phyloP scores from a whole-genome alignment of 2,113 vertebrate species.

The Puffinus mauretanicus region DNA sequence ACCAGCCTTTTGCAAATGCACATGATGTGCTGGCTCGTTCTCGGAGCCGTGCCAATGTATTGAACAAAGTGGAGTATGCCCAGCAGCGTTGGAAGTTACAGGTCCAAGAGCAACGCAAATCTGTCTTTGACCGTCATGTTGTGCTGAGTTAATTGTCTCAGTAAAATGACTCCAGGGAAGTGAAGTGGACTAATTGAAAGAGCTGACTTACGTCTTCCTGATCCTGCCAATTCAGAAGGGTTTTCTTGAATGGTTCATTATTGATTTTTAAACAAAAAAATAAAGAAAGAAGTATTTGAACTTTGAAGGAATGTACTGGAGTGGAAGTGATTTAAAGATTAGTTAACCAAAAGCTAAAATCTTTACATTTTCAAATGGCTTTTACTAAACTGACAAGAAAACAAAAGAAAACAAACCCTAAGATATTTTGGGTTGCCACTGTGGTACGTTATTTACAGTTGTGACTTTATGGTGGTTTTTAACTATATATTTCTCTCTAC shows the following conservation, averaged over 20 bases:
- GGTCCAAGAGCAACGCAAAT: slow-evolving; percentile 97
- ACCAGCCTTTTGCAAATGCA: slow-evolving; percentile 95
- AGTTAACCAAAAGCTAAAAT: slow-evolving; percentile 60
- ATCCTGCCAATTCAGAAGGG: slow-evolving; percentile 23
- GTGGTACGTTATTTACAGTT: slow-evolving; percentile 54
- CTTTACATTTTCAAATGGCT: slow-evolving; percentile 52
- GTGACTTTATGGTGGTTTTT: slow-evolving; percentile 67
- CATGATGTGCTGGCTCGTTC: slow-evolving; percentile 92
- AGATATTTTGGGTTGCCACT: slow-evolving; percentile 43
- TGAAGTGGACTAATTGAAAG: slow-evolving; percentile 11
- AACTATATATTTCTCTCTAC: slow-evolving; percentile 63
- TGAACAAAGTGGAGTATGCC: slow-evolving; percentile 96
- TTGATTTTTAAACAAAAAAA: not conserved
- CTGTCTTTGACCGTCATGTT: slow-evolving; percentile 95
- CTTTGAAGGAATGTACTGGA: slow-evolving; percentile 41
- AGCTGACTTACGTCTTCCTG: slow-evolving; percentile 50
- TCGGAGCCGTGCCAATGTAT: slow-evolving; percentile 88
- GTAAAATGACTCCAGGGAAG: not conserved
- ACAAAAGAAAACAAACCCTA: slow-evolving; percentile 26
- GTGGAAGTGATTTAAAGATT: slow-evolving; percentile 38
- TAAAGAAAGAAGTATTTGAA: slow-evolving; percentile 21
- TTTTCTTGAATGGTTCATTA: slow-evolving; percentile 47
- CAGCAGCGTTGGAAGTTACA: slow-evolving; percentile 98
- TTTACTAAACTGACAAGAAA: slow-evolving; percentile 67
- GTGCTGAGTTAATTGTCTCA: slow-evolving; percentile 87